A percentile compares a stretch with the other conserved stretches of the same genome.
Evolutionary conservation across 2,888 invertebrate species (phyloP).

Genomic region (Eupithecia centaureata): DNA sequence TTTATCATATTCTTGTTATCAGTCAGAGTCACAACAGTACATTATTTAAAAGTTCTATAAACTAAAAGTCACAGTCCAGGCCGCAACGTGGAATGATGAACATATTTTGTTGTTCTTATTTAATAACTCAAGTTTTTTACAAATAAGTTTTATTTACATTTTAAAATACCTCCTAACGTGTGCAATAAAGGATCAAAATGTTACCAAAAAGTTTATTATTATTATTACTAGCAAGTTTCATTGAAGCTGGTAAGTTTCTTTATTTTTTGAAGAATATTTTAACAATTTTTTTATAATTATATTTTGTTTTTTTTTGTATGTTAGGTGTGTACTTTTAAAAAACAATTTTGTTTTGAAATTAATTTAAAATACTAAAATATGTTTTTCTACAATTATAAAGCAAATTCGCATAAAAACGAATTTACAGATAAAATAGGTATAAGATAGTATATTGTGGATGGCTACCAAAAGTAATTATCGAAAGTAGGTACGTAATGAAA

Average conservation of each 20-base stretch:
- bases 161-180: neutral
- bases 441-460: too few relatives aligned
- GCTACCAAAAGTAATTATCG: too few relatives aligned
- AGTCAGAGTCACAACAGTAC: neutral
- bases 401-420: too few relatives aligned
- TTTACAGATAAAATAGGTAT: too few relatives aligned
- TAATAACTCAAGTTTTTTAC: neutral
- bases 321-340: too few relatives aligned
- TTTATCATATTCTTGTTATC: constrained; percentile 3
- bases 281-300: too few relatives aligned
- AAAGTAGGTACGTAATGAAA: neutral
- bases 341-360: too few relatives aligned
- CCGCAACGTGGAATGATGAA: constrained; percentile 44
- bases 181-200: constrained; percentile 47
- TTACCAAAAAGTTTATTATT: constrained; percentile 61
- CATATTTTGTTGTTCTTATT: constrained; percentile 45
- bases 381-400: too few relatives aligned
- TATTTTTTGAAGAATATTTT: neutral
- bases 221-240: constrained; percentile 54
- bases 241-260: constrained; percentile 58
- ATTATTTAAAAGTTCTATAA: constrained; percentile 10
- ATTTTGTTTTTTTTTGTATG: too few relatives aligned
- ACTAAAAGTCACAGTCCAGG: constrained; percentile 47
- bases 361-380: too few relatives aligned
- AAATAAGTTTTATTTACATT: neutral